phyloP scores from a whole-genome alignment of 2,888 invertebrate genomes.

The Noctua pronuba region DNA sequence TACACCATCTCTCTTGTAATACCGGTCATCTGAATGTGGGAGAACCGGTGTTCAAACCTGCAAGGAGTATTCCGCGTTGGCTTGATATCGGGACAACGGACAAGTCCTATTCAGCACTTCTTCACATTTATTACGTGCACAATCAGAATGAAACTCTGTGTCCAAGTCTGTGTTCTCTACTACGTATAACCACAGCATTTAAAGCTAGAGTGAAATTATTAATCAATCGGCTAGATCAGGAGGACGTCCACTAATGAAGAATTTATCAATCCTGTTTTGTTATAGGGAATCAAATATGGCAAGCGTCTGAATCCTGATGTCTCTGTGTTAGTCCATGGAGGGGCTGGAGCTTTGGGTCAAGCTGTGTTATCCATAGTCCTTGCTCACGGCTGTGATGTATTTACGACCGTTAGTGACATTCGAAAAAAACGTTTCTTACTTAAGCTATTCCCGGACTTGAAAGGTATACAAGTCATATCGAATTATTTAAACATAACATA shows the following conservation, averaged over 20 bases:
- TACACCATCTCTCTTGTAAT: too few species aligned
- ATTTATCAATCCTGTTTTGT: background rate
- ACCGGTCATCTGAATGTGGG: too few species aligned
- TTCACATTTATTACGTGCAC: too few species aligned
- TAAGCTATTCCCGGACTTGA: conserved; percentile 78
- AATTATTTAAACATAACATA: background rate
- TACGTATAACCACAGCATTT: too few species aligned
- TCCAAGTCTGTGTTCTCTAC: too few species aligned
- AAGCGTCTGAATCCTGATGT: conserved; percentile 48
- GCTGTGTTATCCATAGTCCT: conserved; percentile 75
- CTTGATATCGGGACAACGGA: too few species aligned
- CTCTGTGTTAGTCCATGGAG: conserved; percentile 68
- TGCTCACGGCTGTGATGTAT: conserved; percentile 76
- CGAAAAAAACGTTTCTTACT: conserved; percentile 80
- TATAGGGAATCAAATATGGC: conserved; percentile 65
- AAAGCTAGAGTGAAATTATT: too few species aligned
- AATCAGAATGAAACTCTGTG: too few species aligned
- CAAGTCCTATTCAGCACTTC: too few species aligned
- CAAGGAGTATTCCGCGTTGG: too few species aligned
- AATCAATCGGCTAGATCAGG: background rate
- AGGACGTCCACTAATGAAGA: background rate
- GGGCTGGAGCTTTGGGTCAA: conserved; percentile 81
- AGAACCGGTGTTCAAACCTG: too few species aligned
- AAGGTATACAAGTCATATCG: conserved; percentile 66
- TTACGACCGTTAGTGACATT: conserved; percentile 79